These are phyloP conservation scores for Sphyrna mokarran DNA, from an alignment of 2,113 vertebrate genomes.

Conservation along the genomic window DNA sequence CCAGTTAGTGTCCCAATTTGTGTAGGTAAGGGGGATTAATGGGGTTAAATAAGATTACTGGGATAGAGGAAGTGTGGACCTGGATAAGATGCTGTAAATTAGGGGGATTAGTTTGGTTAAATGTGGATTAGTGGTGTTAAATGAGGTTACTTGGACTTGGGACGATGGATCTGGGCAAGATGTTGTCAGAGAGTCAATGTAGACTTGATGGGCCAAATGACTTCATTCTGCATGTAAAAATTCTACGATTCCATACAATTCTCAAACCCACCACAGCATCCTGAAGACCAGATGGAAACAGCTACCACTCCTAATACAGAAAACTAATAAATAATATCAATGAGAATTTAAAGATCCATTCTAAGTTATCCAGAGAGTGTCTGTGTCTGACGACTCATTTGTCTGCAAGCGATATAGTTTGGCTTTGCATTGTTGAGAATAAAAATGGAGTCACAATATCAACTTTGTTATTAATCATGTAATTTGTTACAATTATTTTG, in stretches of 20 bases:
- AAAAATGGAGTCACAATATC: background rate
- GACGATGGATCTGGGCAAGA: too few relatives aligned
- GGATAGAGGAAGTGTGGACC: too few relatives aligned
- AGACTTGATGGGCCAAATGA: too few relatives aligned
- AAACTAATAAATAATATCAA: background rate
- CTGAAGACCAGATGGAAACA: background rate
- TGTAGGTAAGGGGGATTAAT: too few relatives aligned
- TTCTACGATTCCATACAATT: background rate
- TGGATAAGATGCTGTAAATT: too few relatives aligned
- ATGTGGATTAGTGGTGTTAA: too few relatives aligned
- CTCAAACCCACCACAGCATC: background rate
- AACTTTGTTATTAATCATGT: background rate
- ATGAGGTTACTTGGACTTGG: too few relatives aligned
- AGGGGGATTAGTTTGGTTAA: too few relatives aligned
- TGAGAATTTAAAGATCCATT: background rate
- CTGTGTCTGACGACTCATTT: background rate
- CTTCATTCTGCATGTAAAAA: too few relatives aligned
- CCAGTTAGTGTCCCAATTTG: too few relatives aligned
- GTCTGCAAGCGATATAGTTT: background rate
- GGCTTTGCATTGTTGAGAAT: background rate
- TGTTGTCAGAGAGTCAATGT: too few relatives aligned
- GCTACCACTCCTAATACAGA: background rate
- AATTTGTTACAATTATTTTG: background rate
- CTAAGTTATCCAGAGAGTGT: background rate
- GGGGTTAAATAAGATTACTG: too few relatives aligned